phyloP scores from a whole-genome alignment of 2,888 invertebrate genomes.

The Pyrgus malvae region DNA sequence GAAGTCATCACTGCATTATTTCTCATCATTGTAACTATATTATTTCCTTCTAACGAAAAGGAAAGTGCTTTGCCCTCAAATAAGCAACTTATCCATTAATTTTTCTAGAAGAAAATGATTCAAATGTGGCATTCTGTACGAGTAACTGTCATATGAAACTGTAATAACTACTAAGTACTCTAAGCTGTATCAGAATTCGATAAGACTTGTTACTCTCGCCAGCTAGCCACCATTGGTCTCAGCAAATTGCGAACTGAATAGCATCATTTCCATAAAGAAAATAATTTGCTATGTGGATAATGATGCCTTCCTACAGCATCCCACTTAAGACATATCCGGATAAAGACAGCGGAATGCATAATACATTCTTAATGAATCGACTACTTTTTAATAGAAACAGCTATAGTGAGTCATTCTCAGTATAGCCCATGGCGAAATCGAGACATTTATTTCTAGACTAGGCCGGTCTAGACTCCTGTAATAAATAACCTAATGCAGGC shows the following conservation, averaged over 20 bases:
- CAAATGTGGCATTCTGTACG: too few species aligned
- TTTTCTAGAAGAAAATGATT: too few species aligned
- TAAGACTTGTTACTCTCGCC: too few species aligned
- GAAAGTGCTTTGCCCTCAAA: too few species aligned
- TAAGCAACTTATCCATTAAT: too few species aligned
- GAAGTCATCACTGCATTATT: too few species aligned
- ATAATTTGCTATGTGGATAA: neutral
- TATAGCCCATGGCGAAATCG: slow-evolving; percentile 43
- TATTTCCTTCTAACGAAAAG: too few species aligned
- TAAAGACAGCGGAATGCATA: slow-evolving; percentile 14
- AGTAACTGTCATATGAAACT: too few species aligned
- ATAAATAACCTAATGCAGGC: slow-evolving; percentile 59
- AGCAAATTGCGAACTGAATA: neutral
- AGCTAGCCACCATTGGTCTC: too few species aligned
- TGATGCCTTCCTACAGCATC: slow-evolving; percentile 3
- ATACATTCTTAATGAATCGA: slow-evolving; percentile 28
- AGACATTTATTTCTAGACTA: slow-evolving; percentile 47
- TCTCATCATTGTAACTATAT: too few species aligned
- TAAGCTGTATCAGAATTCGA: too few species aligned
- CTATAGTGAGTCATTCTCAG: slow-evolving; percentile 37
- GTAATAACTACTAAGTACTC: too few species aligned
- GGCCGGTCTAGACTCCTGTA: slow-evolving; percentile 41
- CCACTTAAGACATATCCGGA: slow-evolving; percentile 27
- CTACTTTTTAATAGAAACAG: slow-evolving; percentile 40
- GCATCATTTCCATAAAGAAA: slow-evolving; percentile 2